Percentiles rank a stretch among this genome's conserved stretches.
phyloP scores from a whole-genome alignment of 2,113 vertebrate genomes.

The Melanostigma gelatinosum region DNA sequence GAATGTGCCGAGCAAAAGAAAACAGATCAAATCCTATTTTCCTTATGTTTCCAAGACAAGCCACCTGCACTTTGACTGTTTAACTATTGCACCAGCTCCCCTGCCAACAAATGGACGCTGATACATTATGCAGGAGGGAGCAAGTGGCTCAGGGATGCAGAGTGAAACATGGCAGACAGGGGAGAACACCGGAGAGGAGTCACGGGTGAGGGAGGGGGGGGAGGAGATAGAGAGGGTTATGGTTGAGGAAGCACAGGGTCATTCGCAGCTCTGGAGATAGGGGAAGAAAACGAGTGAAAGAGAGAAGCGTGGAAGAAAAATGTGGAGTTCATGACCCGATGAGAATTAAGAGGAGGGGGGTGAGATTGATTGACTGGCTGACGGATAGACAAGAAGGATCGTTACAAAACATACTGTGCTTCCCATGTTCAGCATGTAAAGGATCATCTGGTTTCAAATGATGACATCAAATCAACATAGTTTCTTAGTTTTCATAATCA shows the following conservation, averaged over 20 bases:
- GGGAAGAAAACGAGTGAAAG: slow-evolving; percentile 31
- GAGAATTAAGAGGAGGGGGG: slow-evolving; percentile 11
- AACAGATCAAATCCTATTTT: slow-evolving; percentile 46
- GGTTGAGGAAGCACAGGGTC: slow-evolving; percentile 69
- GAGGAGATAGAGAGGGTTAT: slow-evolving; percentile 27
- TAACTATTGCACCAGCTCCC: slow-evolving; percentile 44
- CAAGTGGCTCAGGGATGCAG: slow-evolving; percentile 64
- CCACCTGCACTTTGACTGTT: slow-evolving; percentile 63
- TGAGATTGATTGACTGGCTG: slow-evolving; percentile 1
- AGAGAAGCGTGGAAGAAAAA: slow-evolving; percentile 23
- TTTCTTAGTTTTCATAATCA: background rate
- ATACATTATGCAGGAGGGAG: slow-evolving; percentile 70
- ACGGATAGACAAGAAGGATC: background rate
- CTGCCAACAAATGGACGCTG: slow-evolving; percentile 57
- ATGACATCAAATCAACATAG: background rate
- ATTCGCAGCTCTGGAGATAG: slow-evolving; percentile 43
- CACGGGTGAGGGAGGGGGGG: slow-evolving; percentile 19
- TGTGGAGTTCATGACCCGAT: slow-evolving; percentile 39
- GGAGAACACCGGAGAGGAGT: slow-evolving; percentile 53
- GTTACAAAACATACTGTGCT: background rate
- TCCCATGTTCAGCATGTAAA: background rate
- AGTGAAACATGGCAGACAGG: slow-evolving; percentile 69
- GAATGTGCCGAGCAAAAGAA: slow-evolving; percentile 8
- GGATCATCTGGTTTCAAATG: background rate
- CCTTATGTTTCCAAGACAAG: slow-evolving; percentile 41